Base-by-base conservation (phyloP, 2,113 vertebrate genomes). In the Sylvilagus bachmani region DNA sequence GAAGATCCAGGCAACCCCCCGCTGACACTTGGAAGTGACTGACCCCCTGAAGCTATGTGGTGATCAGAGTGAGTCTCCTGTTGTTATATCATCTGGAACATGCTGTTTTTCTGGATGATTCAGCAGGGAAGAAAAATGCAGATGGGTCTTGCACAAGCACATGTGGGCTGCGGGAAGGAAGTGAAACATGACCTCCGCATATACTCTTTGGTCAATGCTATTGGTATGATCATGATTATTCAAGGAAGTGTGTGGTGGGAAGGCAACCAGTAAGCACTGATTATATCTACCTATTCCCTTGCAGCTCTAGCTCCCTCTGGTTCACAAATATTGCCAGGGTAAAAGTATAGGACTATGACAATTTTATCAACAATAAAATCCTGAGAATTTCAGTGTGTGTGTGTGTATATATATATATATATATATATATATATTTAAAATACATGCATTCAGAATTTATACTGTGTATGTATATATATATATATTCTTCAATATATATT, bases 1-100 rank as follows among this genome's bases (percentile, higher is more conserved):
- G 51, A 53, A 67, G 21, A 79, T 49, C 0, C 14, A 25, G 66
- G 10, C 3, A 66, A 36, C 11, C 55, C 55, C 10, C 55, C 33
- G 44, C 44, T 21, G 6, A 4, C 10, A 5, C 4, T 70, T 5
- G 8, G 17, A 8, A 12, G 3, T 2, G 53, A 12, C 24, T 38
- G 4, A 5, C 2, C 1, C 27, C 22, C 73, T 3, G 1, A 1
- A 51, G 49, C 10, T 86, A 21, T 2, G 1, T 36, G 21, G 8
- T 9, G 3, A 38, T 1, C 49, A 38, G 1, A 5, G 2, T 33
- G 11, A 71, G 29, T 10, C 2, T 82, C 7, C 10, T 49, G 0
- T n/a, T 49, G 10, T 29, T 13, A 11, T 8, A 7, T 21, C 24
- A 74, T 31, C 17, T 80, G 9, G 6, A 73, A 31, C 5, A 38